A percentile compares a stretch with the other conserved stretches of the same genome.
phyloP scores from a whole-genome alignment of 1,140 invertebrate species.

The Conopomorpha cramerella region DNA sequence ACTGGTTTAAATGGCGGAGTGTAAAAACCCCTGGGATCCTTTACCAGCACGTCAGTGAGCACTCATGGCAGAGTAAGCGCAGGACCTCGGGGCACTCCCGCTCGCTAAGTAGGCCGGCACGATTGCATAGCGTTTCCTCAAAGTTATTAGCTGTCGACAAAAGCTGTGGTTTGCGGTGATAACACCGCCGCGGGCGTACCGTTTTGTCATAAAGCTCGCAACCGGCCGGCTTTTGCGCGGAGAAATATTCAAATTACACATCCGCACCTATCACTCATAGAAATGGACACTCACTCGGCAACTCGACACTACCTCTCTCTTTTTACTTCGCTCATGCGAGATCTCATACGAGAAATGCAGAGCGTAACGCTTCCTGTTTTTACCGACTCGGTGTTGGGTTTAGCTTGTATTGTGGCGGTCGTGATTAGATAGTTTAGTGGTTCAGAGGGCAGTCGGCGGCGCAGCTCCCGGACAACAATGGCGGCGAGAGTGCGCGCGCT shows the following conservation, averaged over 20 bases:
- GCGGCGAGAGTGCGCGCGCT: slow-evolving; percentile 35
- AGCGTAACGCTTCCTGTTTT: slow-evolving; percentile 47
- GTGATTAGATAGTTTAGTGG: slow-evolving; percentile 23
- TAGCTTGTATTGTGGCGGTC: slow-evolving; percentile 27
- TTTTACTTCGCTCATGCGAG: slow-evolving; percentile 21
- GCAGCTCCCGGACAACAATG: slow-evolving; percentile 29
- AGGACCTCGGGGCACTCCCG: slow-evolving; percentile 18
- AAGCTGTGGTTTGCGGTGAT: slow-evolving; percentile 30
- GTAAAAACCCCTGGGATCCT: no score
- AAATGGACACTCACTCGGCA: slow-evolving; percentile 42
- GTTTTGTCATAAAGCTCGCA: slow-evolving; percentile 13
- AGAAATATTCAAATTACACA: slow-evolving; percentile 40
- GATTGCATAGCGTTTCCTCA: slow-evolving; percentile 22
- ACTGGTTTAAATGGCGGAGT: no score
- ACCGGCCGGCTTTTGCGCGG: slow-evolving; percentile 6
- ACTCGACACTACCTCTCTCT: slow-evolving; percentile 44
- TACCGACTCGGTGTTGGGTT: slow-evolving; percentile 11
- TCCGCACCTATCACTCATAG: slow-evolving; percentile 32
- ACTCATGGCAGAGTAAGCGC: slow-evolving; percentile 20
- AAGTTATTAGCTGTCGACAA: slow-evolving; percentile 33
- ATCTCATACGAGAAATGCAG: slow-evolving; percentile 26
- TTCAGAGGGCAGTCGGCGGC: slow-evolving; percentile 38
- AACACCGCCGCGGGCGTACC: slow-evolving; percentile 14
- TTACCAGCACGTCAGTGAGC: no score
- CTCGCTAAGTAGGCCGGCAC: slow-evolving; percentile 21